A percentile compares a stretch with the other conserved stretches of the same genome.
phyloP scores from a whole-genome alignment of 2,888 invertebrate genomes.

The Hydroisotoma schaefferi region DNA sequence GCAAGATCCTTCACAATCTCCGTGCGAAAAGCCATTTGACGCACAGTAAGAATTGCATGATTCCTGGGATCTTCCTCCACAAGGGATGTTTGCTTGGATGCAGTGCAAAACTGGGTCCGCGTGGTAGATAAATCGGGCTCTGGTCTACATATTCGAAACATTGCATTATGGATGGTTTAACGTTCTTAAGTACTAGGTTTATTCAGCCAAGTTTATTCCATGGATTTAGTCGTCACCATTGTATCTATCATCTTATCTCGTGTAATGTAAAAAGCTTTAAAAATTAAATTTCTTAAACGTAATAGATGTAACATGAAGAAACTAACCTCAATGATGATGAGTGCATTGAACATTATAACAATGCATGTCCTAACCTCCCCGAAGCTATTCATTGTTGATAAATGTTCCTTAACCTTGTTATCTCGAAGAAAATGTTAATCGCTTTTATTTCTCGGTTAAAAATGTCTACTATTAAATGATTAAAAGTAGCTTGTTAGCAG shows the following conservation, averaged over 20 bases:
- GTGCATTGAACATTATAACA: conserved; percentile 22
- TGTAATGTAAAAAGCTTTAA: not conserved
- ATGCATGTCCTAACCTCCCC: conserved; percentile 27
- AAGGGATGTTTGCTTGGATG: conserved; percentile 23
- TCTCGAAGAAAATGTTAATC: no score
- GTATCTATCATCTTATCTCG: no score
- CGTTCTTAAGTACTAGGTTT: not conserved
- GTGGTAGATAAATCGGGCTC: conserved; percentile 33
- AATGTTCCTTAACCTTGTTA: no score
- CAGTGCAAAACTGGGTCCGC: conserved; percentile 31
- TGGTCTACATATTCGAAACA: conserved; percentile 22
- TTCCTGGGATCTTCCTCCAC: conserved; percentile 22
- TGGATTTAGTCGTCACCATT: no score
- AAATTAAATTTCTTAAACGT: not conserved
- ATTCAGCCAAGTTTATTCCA: no score
- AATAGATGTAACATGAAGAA: not conserved
- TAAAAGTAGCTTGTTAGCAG: no score
- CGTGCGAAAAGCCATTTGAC: conserved; percentile 16
- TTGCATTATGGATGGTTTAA: not conserved
- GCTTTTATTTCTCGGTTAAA: no score
- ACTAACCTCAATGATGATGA: conserved; percentile 25
- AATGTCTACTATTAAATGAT: no score
- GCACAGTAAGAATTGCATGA: conserved; percentile 29
- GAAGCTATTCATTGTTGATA: conserved; percentile 32
- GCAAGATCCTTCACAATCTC: conserved; percentile 25